Percentiles rank a stretch among this genome's conserved stretches.
phyloP scores from a whole-genome alignment of 2,113 vertebrate species.

The Sinocyclocheilus grahami region DNA sequence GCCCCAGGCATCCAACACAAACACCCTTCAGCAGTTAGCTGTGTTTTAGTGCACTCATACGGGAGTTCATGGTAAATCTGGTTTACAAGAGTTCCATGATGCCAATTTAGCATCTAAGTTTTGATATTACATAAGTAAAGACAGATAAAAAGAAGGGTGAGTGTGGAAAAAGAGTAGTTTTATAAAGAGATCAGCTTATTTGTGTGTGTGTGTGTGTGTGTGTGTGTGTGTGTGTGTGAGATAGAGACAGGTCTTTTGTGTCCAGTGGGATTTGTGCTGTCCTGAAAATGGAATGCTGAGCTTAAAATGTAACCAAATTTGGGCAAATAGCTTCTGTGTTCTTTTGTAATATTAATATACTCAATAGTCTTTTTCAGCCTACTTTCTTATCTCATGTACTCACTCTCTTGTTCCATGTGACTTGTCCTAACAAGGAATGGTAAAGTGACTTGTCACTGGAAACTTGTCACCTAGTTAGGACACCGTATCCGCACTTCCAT shows the following conservation, averaged over 20 bases:
- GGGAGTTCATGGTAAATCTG: not conserved
- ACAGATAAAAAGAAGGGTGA: not conserved
- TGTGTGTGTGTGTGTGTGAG: too few relatives aligned
- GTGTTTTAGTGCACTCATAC: not conserved
- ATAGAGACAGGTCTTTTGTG: conserved; percentile 32
- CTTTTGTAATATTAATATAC: conserved; percentile 22
- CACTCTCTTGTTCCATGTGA: not conserved
- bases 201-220: not conserved
- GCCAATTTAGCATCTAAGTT: not conserved
- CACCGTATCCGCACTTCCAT: too few relatives aligned
- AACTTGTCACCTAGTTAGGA: too few relatives aligned
- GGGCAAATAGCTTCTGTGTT: conserved; percentile 47
- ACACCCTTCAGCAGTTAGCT: conserved; percentile 6
- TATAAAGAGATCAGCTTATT: conserved; percentile 5
- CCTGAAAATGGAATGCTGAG: conserved; percentile 51
- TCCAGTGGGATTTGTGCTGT: conserved; percentile 38
- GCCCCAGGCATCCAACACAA: conserved; percentile 14
- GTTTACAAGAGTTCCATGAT: not conserved
- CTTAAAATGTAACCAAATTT: conserved; percentile 57
- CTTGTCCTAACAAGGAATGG: not conserved
- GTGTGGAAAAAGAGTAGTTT: not conserved
- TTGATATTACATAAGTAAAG: not conserved
- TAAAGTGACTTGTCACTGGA: not conserved
- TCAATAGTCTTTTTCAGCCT: conserved; percentile 22
- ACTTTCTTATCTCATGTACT: not conserved